Conservation (phyloP, 2,113 vertebrate species). For the Gymnogyps californianus region DNA sequence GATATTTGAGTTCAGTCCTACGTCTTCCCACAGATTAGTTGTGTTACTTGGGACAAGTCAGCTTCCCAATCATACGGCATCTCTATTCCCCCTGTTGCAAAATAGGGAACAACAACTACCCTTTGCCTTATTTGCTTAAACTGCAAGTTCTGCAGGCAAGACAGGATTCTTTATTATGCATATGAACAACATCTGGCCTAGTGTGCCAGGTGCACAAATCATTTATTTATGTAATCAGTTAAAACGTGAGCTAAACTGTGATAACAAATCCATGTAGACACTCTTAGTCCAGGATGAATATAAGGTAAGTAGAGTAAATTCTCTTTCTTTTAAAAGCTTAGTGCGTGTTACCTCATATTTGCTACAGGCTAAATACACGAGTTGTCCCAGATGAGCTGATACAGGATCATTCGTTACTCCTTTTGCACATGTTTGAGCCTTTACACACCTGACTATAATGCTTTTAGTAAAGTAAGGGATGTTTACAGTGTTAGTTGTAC, state of each 20-base stretch:
- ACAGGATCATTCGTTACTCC: background rate
- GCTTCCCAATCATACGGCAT: background rate
- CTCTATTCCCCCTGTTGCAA: background rate
- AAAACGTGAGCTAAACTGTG: constrained; percentile 13
- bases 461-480: background rate
- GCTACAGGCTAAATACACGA: background rate
- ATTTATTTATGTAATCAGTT: constrained; percentile 58
- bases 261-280: constrained; percentile 35
- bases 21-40: background rate
- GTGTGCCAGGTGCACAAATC: constrained; percentile 42
- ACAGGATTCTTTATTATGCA: constrained; percentile 36
- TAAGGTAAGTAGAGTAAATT: background rate
- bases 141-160: constrained; percentile 6
- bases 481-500: background rate
- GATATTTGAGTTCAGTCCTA: background rate
- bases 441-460: background rate
- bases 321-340: background rate
- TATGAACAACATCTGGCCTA: constrained; percentile 47
- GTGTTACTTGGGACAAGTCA: background rate
- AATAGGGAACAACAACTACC: background rate
- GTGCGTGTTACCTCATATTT: background rate
- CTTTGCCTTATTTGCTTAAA: constrained; percentile 17
- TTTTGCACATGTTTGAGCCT: background rate
- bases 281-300: background rate
- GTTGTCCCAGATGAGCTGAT: background rate